Evolutionary conservation across 2,113 vertebrate genomes (phyloP), one percentile per base, ranked within the genome.

Genomic region (Odobenus rosmarus): DNA sequence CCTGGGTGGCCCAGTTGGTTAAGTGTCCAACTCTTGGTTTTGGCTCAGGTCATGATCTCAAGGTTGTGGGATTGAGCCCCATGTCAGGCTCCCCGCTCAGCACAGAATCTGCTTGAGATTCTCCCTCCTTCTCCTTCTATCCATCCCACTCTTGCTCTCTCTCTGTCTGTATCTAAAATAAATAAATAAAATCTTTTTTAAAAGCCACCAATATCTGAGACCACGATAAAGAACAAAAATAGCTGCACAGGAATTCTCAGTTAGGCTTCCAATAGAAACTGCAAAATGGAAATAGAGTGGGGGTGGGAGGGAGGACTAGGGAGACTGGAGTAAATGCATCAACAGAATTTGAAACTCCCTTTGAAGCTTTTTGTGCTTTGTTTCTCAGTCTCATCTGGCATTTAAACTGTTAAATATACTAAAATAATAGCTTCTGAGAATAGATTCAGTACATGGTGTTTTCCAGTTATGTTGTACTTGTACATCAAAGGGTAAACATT

Each of bases 401-500:
- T 93, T 97, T 97, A 97, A 96, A 85, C 80, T 72, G 95, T 96
- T 96, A 98, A 98, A 96, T 79, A 97, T 97, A 94, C 51, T 97
- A 53, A 90, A 89, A 88, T 0, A 6, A 87, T 96, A 80, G 42
- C n/a, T 97, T 97, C 97, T 97, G 97, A 98, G 97, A 98, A 97
- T 80, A 90, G 89, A 97, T 98, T 98, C 93, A 97, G 93, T 80
- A 97, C 98, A 96, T 95, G 80, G 96, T 97, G 92, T 98, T 98
- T 98, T 96, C 96, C 80, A 96, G 72, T 97, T 95, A 96, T 97
- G 96, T 95, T 97, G 93, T 96, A 88, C 83, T 96, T 98, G 95
- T 94, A 97, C 96, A 97, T 97, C 95, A 97, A 98, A 97, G 98
- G 84, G 97, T 97, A 98, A 98, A 98, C 92, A 97, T 96, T 98